phyloP scores from a whole-genome alignment of 2,113 vertebrate genomes.

The Scatophagus argus region DNA sequence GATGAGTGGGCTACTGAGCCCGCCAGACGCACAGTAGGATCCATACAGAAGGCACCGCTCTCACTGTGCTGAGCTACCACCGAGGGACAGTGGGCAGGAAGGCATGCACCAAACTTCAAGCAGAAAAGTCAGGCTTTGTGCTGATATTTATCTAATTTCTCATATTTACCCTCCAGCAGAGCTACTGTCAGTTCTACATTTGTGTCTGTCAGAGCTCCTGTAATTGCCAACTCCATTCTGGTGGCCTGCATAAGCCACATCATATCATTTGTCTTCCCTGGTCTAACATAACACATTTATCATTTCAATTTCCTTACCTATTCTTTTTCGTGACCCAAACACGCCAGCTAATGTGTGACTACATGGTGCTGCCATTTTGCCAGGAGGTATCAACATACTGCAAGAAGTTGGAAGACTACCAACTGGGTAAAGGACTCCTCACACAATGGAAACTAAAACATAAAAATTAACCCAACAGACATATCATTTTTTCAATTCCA shows the following conservation, averaged over 20 bases:
- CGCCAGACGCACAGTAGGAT: slow-evolving; percentile 32
- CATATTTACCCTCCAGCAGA: background rate
- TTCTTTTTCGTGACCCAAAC: background rate
- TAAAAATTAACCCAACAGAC: too few species aligned
- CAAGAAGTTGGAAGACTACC: too few species aligned
- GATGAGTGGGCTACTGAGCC: slow-evolving; percentile 36
- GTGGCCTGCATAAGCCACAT: background rate
- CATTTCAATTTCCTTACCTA: background rate
- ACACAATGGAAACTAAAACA: too few species aligned
- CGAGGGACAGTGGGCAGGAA: slow-evolving; percentile 34
- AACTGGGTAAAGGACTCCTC: too few species aligned
- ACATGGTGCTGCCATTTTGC: background rate
- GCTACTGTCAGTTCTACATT: background rate
- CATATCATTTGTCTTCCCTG: background rate
- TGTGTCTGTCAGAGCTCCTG: slow-evolving; percentile 1
- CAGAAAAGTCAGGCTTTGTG: slow-evolving; percentile 12
- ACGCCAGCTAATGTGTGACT: background rate
- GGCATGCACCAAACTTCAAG: slow-evolving; percentile 1
- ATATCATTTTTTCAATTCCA: too few species aligned
- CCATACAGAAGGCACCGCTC: slow-evolving; percentile 5
- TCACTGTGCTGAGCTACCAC: slow-evolving; percentile 6
- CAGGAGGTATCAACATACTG: background rate
- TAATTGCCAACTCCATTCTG: background rate
- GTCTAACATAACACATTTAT: too few species aligned
- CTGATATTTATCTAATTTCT: background rate